These are phyloP conservation scores for Rhyacophila brunnea DNA, from an alignment of 1,140 invertebrate genomes.

Conservation along the genomic window DNA sequence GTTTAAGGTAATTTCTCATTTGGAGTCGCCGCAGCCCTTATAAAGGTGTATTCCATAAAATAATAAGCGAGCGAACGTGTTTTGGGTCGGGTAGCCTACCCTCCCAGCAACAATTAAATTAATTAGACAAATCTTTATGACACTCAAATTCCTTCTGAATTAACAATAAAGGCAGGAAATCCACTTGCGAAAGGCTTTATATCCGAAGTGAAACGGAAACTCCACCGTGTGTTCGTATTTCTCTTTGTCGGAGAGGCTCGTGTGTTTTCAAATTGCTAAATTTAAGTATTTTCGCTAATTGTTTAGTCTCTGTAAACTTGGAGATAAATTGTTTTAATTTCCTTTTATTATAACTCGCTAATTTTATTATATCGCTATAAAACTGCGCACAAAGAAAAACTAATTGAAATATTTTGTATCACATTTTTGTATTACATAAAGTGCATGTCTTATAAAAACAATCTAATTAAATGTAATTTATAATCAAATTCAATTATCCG, in stretches of 20 bases:
- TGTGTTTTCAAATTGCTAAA: constrained; percentile 31
- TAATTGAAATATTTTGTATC: too few species aligned
- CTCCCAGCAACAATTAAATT: constrained; percentile 30
- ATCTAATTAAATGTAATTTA: too few species aligned
- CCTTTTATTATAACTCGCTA: too few species aligned
- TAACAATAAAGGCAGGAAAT: constrained; percentile 33
- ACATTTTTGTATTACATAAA: too few species aligned
- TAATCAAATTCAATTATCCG: too few species aligned
- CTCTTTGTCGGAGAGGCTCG: constrained; percentile 22
- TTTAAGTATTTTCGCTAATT: constrained; percentile 36
- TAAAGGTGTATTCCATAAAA: constrained; percentile 3
- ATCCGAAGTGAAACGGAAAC: constrained; percentile 25
- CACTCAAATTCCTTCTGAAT: constrained; percentile 33
- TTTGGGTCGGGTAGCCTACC: not conserved
- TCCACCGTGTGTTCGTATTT: constrained; percentile 10
- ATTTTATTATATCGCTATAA: too few species aligned
- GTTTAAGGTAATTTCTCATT: too few species aligned
- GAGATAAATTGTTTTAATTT: too few species aligned
- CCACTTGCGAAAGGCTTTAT: constrained; percentile 26
- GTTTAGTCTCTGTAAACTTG: constrained; percentile 20
- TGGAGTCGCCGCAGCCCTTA: too few species aligned
- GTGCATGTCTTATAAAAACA: too few species aligned
- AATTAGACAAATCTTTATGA: constrained; percentile 34
- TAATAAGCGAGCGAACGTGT: constrained; percentile 24
- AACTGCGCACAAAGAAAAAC: too few species aligned